Conservation (phyloP, 2,888 invertebrate genomes). For the Cerceris rybyensis region DNA sequence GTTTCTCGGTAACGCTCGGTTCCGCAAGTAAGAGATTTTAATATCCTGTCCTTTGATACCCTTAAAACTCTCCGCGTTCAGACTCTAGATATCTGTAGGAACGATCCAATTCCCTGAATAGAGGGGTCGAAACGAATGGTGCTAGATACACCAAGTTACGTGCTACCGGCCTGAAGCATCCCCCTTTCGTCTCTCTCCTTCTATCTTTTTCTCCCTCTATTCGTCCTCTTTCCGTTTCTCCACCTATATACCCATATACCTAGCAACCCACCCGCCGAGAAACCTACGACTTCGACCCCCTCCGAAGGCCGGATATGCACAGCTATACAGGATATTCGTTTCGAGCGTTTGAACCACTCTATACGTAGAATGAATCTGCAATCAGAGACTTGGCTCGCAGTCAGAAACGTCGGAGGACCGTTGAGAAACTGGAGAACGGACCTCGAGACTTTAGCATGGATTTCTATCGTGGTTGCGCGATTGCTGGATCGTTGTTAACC, state of each 20-base stretch:
- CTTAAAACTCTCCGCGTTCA: slow-evolving; percentile 63
- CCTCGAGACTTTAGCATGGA: no score
- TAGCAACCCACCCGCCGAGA: slow-evolving; percentile 2
- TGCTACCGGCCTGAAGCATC: slow-evolving; percentile 10
- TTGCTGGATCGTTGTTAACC: no score
- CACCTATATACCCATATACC: slow-evolving; percentile 28
- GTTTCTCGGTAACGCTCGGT: slow-evolving; percentile 16
- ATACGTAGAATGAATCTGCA: slow-evolving; percentile 46
- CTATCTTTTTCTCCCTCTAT: not conserved
- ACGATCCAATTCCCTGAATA: slow-evolving; percentile 65
- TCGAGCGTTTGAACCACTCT: slow-evolving; percentile 39
- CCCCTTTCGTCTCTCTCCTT: slow-evolving; percentile 7
- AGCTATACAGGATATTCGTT: slow-evolving; percentile 36
- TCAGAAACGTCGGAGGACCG: slow-evolving; percentile 29
- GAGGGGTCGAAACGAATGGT: slow-evolving; percentile 44
- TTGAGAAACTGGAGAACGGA: slow-evolving; percentile 1
- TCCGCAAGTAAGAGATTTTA: slow-evolving; percentile 61
- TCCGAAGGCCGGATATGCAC: not conserved
- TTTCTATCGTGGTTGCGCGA: no score
- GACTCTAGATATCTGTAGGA: slow-evolving; percentile 51
- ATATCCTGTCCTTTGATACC: slow-evolving; percentile 68
- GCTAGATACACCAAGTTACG: slow-evolving; percentile 50
- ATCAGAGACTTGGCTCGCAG: slow-evolving; percentile 52
- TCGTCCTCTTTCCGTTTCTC: not conserved
- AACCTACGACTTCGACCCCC: not conserved